Conservation (phyloP, 2,888 invertebrate species). For the Alviniconcha strummeri region DNA sequence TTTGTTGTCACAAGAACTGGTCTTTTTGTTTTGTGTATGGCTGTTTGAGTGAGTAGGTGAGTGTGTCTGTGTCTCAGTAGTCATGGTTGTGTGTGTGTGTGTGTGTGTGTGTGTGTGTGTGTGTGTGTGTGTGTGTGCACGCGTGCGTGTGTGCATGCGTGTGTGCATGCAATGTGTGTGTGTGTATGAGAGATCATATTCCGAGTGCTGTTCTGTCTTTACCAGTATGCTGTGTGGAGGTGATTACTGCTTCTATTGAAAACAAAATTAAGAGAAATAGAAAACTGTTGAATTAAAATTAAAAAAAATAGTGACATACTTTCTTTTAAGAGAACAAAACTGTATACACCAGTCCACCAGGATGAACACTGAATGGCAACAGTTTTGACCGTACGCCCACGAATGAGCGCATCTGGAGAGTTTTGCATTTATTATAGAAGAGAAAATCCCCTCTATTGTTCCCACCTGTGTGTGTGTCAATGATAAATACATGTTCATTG, state of each 20-base stretch:
- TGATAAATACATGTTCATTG: no score
- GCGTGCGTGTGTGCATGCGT: background rate
- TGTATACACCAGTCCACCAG: no score
- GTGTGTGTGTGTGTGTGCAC: background rate
- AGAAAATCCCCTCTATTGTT: no score
- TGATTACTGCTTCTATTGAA: background rate
- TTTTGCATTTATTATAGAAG: no score
- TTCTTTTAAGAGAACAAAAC: no score
- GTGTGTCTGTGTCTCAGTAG: background rate
- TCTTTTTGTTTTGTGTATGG: background rate
- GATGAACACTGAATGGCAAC: no score
- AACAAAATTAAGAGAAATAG: no score
- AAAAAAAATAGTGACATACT: no score
- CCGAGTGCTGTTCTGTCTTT: background rate
- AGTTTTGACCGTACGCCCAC: no score
- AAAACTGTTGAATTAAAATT: no score
- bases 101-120: background rate
- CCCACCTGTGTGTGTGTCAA: no score
- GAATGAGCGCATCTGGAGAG: no score
- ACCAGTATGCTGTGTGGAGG: background rate
- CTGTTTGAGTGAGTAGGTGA: background rate
- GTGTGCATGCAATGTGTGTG: background rate
- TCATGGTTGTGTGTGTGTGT: background rate
- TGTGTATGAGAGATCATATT: background rate
- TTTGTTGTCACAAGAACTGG: slow-evolving; percentile 25